A percentile compares a stretch with the other conserved stretches of the same genome.
These are phyloP conservation scores for Drosophila buzzatii DNA, from an alignment of 2,888 invertebrate species.

Conservation along the genomic window DNA sequence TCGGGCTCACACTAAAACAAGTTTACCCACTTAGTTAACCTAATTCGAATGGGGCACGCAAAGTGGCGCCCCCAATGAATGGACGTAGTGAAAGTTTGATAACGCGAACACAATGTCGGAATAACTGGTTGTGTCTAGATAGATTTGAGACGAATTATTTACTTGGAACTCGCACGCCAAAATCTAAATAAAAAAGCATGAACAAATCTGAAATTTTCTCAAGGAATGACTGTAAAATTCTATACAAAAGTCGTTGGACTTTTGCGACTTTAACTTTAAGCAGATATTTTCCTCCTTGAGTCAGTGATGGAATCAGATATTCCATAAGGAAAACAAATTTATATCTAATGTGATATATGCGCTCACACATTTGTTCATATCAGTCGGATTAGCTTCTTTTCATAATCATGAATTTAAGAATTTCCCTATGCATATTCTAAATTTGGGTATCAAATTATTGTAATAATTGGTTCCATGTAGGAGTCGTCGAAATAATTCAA, in stretches of 20 bases:
- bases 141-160: background rate
- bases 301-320: background rate
- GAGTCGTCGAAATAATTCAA: no score
- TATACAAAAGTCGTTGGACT: background rate
- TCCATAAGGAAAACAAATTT: background rate
- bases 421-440: no score
- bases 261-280: no score
- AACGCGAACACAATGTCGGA: slow-evolving; percentile 29
- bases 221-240: background rate
- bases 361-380: no score
- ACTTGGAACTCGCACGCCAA: background rate
- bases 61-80: slow-evolving; percentile 56
- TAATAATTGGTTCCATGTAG: no score
- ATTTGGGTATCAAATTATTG: no score
- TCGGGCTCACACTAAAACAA: slow-evolving; percentile 33
- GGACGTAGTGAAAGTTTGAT: slow-evolving; percentile 48
- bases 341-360: no score
- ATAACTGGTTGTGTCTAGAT: background rate
- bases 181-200: no score
- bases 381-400: background rate
- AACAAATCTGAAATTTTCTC: no score
- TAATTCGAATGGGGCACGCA: slow-evolving; percentile 70
- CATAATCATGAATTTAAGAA: background rate
- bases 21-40: slow-evolving; percentile 75
- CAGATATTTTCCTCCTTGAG: background rate